Percentiles rank a stretch among this genome's conserved stretches.
phyloP scores from a whole-genome alignment of 2,888 invertebrate genomes.

The Tubiluchus corallicola region DNA sequence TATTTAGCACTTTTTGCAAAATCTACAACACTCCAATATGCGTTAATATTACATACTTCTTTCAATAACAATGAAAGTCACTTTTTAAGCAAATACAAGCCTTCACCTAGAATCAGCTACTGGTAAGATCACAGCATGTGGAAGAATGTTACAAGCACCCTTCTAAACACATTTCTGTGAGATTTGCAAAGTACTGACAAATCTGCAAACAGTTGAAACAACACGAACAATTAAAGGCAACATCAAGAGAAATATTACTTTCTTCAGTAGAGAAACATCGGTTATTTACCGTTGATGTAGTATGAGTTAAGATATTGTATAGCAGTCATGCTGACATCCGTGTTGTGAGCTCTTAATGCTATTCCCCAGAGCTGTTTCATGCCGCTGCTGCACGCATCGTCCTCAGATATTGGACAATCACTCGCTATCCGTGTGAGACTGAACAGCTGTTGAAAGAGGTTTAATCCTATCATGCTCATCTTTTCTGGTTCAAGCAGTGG shows the following conservation, averaged over 20 bases:
- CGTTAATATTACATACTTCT: no score
- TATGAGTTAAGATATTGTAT: slow-evolving; percentile 84
- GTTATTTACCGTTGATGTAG: slow-evolving; percentile 49
- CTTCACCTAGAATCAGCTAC: no score
- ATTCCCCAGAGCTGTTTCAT: slow-evolving; percentile 92
- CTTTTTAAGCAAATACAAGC: no score
- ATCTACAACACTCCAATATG: no score
- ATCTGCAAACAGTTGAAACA: no score
- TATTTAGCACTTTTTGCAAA: no score
- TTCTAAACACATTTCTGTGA: no score
- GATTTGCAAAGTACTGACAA: no score
- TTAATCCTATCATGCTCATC: slow-evolving; percentile 75
- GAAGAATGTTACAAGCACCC: no score
- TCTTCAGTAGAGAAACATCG: neutral
- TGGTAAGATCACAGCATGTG: no score
- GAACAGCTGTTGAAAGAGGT: slow-evolving; percentile 74
- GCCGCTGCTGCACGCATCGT: slow-evolving; percentile 35
- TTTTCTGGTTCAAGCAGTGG: slow-evolving; percentile 70
- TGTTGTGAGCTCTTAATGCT: slow-evolving; percentile 68
- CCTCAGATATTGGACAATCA: slow-evolving; percentile 12
- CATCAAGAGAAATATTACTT: slow-evolving; percentile 10
- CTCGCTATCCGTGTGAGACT: slow-evolving; percentile 51
- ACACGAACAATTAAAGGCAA: slow-evolving; percentile 13
- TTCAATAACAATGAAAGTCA: no score
- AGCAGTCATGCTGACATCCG: slow-evolving; percentile 82